Percentiles rank a stretch among this genome's conserved stretches.
Evolutionary conservation across 92 coral and sea anemone species (phyloP).

Genomic region (Heliopora coerulea): DNA sequence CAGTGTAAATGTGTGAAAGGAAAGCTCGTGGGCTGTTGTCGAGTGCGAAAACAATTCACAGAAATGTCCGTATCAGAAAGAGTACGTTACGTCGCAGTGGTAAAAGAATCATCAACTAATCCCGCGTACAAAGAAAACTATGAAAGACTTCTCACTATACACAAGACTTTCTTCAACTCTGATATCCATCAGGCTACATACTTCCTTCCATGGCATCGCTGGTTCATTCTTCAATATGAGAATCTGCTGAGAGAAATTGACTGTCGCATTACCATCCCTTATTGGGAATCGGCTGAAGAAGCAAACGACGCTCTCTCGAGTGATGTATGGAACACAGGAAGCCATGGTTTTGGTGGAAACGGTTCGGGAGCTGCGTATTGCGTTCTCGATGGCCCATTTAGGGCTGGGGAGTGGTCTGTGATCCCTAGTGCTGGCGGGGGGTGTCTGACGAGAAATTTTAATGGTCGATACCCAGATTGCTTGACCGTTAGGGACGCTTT

Average conservation of each 20-base stretch:
- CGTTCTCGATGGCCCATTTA: constrained; percentile 84
- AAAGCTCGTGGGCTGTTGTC: constrained; percentile 58
- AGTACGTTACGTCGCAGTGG: constrained; percentile 56
- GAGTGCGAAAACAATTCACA: constrained; percentile 77
- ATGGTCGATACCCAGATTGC: constrained; percentile 39
- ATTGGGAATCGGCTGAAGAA: constrained; percentile 69
- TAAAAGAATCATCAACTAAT: constrained; percentile 57
- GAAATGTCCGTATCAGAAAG: constrained; percentile 73
- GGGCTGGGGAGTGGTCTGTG: constrained; percentile 56
- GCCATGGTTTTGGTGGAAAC: constrained; percentile 80
- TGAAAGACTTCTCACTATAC: constrained; percentile 47
- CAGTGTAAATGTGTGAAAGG: constrained; percentile 64
- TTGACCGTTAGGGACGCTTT: constrained; percentile 39
- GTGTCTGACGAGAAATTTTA: constrained; percentile 31
- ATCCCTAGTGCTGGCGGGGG: constrained; percentile 47
- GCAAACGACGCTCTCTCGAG: constrained; percentile 28
- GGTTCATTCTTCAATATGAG: constrained; percentile 75
- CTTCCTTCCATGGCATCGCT: constrained; percentile 92
- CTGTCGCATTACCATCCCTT: constrained; percentile 74
- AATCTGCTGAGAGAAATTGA: constrained; percentile 70
- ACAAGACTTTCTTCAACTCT: constrained; percentile 48
- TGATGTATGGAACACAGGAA: constrained; percentile 68
- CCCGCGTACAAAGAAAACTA: constrained; percentile 58
- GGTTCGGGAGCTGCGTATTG: constrained; percentile 57
- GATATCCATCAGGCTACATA: constrained; percentile 63